Percentiles rank a stretch among this genome's conserved stretches.
These are phyloP conservation scores for Lepus americanus DNA, from an alignment of 2,113 vertebrate genomes.

Conservation along the genomic window DNA sequence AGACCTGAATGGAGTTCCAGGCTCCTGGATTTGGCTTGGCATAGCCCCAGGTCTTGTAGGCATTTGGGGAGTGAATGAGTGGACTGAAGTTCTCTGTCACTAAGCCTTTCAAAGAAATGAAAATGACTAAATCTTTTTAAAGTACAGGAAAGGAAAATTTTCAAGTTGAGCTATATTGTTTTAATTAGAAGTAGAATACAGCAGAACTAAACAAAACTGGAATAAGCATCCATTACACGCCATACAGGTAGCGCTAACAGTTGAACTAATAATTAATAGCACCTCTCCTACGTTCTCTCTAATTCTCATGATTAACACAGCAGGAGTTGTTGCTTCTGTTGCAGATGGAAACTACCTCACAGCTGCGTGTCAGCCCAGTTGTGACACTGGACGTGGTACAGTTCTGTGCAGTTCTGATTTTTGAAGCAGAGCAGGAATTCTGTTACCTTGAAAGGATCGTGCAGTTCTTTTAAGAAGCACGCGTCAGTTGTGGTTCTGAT, in stretches of 20 bases:
- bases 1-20: too few relatives aligned
- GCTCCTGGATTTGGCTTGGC: too few relatives aligned
- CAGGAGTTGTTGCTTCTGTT: not conserved
- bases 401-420: not conserved
- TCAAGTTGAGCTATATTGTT: slow-evolving; percentile 16
- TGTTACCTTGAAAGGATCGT: not conserved
- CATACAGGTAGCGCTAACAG: not conserved
- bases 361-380: not conserved
- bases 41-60: too few relatives aligned
- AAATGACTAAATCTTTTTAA: not conserved
- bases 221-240: not conserved
- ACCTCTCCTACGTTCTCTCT: not conserved
- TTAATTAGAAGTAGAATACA: slow-evolving; percentile 29
- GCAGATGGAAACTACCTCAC: not conserved
- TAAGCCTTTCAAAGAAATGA: too few relatives aligned
- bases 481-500: not conserved
- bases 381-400: not conserved
- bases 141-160: not conserved
- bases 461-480: not conserved
- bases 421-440: not conserved
- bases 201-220: not conserved
- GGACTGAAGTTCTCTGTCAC: too few relatives aligned
- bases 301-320: not conserved
- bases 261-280: not conserved
- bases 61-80: too few relatives aligned